These are phyloP conservation scores for Drosophila buzzatii DNA, from an alignment of 2,888 invertebrate genomes.

Conservation along the genomic window DNA sequence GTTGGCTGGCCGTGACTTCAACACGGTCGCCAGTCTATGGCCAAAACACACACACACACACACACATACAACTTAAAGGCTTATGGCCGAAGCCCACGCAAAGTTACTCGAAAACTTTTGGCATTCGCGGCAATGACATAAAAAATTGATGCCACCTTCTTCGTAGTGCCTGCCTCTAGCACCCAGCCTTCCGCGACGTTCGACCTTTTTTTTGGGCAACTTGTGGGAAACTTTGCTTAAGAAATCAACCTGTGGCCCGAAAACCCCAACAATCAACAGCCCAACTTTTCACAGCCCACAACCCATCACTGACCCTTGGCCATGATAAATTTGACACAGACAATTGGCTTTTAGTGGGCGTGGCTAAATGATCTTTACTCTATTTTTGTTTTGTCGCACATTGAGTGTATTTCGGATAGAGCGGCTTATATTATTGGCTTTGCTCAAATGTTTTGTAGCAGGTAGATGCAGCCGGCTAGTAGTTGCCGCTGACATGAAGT, in stretches of 20 bases:
- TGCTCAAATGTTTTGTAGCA: neutral
- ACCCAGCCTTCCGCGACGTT: neutral
- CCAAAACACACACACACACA: neutral
- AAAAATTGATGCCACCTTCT: constrained; percentile 55
- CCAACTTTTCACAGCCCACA: neutral
- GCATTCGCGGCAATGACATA: constrained; percentile 65
- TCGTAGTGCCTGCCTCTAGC: neutral
- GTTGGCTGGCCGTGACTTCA: constrained; percentile 7
- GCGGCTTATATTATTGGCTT: neutral
- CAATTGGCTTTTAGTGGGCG: constrained; percentile 9
- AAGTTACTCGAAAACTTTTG: constrained; percentile 50
- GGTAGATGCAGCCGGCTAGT: neutral
- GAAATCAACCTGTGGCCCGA: constrained; percentile 17
- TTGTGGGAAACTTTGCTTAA: constrained; percentile 53
- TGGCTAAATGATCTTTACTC: constrained; percentile 8
- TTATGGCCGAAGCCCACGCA: constrained; percentile 39
- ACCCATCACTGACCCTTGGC: constrained; percentile 1
- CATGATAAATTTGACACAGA: constrained; percentile 11
- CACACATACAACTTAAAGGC: constrained; percentile 24
- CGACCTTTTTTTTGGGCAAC: constrained; percentile 51
- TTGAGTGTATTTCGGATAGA: neutral
- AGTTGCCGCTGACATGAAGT: neutral
- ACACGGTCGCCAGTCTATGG: constrained; percentile 1
- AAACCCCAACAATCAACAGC: neutral
- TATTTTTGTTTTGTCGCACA: neutral